These are phyloP conservation scores for Orchesella flavescens DNA, from an alignment of 2,888 invertebrate genomes.

Conservation along the genomic window DNA sequence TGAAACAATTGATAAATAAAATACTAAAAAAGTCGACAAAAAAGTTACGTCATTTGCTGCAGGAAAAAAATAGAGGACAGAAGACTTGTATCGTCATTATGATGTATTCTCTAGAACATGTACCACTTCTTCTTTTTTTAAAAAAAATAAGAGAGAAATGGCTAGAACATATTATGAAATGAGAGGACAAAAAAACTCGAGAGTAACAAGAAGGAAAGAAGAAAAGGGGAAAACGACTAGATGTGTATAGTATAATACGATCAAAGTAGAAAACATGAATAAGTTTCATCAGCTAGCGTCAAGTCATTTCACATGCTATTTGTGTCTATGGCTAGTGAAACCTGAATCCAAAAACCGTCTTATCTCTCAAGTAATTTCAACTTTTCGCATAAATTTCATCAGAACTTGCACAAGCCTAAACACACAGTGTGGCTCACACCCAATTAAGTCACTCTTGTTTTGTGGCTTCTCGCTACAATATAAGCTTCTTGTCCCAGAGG, in stretches of 20 bases:
- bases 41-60: slow-evolving; percentile 27
- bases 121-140: slow-evolving; percentile 20
- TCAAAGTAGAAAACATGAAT: slow-evolving; percentile 60
- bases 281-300: slow-evolving; percentile 61
- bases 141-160: slow-evolving; percentile 26
- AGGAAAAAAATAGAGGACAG: slow-evolving; percentile 1
- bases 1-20: slow-evolving; percentile 60
- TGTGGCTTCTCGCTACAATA: slow-evolving; percentile 68
- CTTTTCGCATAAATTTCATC: slow-evolving; percentile 72
- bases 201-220: slow-evolving; percentile 29
- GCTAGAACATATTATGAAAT: slow-evolving; percentile 35
- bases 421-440: slow-evolving; percentile 68
- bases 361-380: slow-evolving; percentile 72
- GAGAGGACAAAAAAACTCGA: slow-evolving; percentile 18
- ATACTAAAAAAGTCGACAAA: slow-evolving; percentile 30
- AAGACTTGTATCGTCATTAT: slow-evolving; percentile 6
- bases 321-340: slow-evolving; percentile 67
- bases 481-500: slow-evolving; percentile 66
- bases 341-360: slow-evolving; percentile 70
- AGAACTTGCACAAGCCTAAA: slow-evolving; percentile 63
- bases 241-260: slow-evolving; percentile 54
- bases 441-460: slow-evolving; percentile 72
- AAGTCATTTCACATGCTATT: slow-evolving; percentile 69
- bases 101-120: slow-evolving; percentile 38
- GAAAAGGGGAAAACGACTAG: slow-evolving; percentile 44